Evolutionary conservation across 92 coral and sea anemone species (phyloP).

Genomic region (Paramuricea clavata): DNA sequence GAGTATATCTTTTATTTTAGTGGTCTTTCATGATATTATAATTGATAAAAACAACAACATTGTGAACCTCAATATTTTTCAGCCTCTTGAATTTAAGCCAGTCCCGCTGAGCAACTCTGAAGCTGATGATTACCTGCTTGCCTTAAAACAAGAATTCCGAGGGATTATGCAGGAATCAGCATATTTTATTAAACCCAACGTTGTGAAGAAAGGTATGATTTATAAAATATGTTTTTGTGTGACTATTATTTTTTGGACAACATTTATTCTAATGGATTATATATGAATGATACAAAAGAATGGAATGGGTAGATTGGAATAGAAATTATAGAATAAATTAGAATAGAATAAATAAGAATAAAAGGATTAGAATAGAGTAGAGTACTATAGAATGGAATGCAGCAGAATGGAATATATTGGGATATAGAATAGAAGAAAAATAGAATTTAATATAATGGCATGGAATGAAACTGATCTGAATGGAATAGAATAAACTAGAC

Average conservation of each 20-base stretch:
- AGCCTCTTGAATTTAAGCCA: slow-evolving; percentile 90
- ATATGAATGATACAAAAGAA: too few species aligned
- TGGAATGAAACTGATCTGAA: neutral
- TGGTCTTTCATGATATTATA: too few species aligned
- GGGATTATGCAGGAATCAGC: slow-evolving; percentile 84
- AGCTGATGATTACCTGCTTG: slow-evolving; percentile 82
- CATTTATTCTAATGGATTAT: too few species aligned
- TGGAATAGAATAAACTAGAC: neutral
- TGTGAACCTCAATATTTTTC: too few species aligned
- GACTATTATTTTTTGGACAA: too few species aligned
- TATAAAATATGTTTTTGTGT: neutral
- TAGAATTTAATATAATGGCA: neutral
- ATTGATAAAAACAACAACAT: too few species aligned
- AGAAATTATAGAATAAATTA: too few species aligned
- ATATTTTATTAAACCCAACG: slow-evolving; percentile 81
- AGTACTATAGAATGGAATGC: too few species aligned
- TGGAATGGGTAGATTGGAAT: too few species aligned
- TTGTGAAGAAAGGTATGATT: slow-evolving; percentile 74
- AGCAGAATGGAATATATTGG: too few species aligned
- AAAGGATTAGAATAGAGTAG: neutral
- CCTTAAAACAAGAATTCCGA: slow-evolving; percentile 83
- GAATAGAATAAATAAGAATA: neutral
- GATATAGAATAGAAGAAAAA: too few species aligned
- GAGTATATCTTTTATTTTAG: too few species aligned
- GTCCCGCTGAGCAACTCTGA: slow-evolving; percentile 81